Conservation (phyloP, 2,888 invertebrate genomes). For the Rhamphomyia laevipes region DNA sequence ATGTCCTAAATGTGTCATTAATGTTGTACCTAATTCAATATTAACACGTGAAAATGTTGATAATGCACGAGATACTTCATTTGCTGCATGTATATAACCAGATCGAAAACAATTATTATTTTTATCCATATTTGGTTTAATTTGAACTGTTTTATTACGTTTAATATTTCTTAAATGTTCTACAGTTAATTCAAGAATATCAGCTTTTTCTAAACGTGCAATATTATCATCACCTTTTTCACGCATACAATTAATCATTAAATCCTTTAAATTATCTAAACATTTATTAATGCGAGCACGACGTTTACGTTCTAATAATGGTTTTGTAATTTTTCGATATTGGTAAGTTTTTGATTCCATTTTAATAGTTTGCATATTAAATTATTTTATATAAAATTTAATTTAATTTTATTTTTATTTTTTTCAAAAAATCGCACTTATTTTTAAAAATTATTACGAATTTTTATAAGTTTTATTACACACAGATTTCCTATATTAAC, state of each 20-base stretch:
- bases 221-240: slow-evolving; percentile 69
- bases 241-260: slow-evolving; percentile 53
- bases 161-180: slow-evolving; percentile 66
- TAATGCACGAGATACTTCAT: slow-evolving; percentile 75
- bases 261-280: slow-evolving; percentile 77
- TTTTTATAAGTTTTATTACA: no score
- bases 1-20: slow-evolving; percentile 83
- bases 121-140: slow-evolving; percentile 55
- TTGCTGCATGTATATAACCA: slow-evolving; percentile 80
- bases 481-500: no score
- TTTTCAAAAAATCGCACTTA: no score
- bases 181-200: slow-evolving; percentile 78
- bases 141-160: slow-evolving; percentile 39
- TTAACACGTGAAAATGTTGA: slow-evolving; percentile 77
- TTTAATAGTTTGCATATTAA: slow-evolving; percentile 15
- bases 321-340: slow-evolving; percentile 90
- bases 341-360: slow-evolving; percentile 79
- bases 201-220: slow-evolving; percentile 78
- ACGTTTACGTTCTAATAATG: slow-evolving; percentile 78
- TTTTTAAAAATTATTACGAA: no score
- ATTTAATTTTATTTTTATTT: no score
- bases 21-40: slow-evolving; percentile 69
- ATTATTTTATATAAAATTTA: no score
- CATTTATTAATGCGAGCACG: slow-evolving; percentile 84
- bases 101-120: slow-evolving; percentile 71